These are phyloP conservation scores for Callospermophilus lateralis DNA, from an alignment of 2,113 vertebrate species.

Conservation along the genomic window DNA sequence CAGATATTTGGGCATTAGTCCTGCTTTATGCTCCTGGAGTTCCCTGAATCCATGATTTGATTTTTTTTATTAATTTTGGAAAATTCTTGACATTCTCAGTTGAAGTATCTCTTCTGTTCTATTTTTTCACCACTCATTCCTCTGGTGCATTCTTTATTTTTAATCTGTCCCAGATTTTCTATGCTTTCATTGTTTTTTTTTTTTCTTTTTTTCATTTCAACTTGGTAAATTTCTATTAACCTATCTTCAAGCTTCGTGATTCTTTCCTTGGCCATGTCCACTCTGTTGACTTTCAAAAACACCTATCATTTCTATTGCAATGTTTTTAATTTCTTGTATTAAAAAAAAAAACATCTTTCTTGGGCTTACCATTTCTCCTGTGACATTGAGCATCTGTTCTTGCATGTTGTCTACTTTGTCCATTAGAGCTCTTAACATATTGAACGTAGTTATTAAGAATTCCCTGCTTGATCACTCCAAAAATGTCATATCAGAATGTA, in stretches of 20 bases:
- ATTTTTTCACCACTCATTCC: not conserved
- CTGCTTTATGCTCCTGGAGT: not conserved
- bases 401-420: not conserved
- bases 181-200: not conserved
- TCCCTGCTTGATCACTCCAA: not conserved
- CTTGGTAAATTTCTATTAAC: not conserved
- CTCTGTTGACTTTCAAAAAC: not conserved
- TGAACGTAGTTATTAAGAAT: conserved; percentile 7
- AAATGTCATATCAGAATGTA: not conserved
- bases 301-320: not conserved
- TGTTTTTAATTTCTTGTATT: not conserved
- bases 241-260: not conserved
- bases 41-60: not conserved
- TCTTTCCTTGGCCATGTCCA: not conserved
- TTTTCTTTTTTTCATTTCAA: not conserved
- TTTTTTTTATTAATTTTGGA: not conserved
- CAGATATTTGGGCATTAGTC: not conserved
- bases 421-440: not conserved
- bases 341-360: not conserved
- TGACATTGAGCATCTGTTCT: conserved; percentile 19
- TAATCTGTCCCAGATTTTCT: not conserved
- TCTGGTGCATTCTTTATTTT: not conserved
- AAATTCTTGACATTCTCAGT: not conserved
- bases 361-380: not conserved
- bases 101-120: not conserved